Evolutionary conservation across 2,797 vertebrate genomes (phyloP).

Genomic region (Alexandromys oeconomus): DNA sequence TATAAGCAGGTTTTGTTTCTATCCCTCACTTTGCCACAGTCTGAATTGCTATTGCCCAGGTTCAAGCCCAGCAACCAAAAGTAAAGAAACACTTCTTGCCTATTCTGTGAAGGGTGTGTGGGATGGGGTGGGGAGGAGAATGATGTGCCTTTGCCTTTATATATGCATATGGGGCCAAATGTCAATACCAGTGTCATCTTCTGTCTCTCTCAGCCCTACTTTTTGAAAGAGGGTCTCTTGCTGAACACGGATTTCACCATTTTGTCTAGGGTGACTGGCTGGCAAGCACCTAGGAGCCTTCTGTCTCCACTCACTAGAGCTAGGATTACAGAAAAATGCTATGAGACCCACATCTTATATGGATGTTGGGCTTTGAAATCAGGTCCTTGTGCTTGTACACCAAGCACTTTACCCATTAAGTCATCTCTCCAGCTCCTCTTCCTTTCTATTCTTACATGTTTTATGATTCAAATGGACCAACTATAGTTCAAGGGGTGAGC

Average conservation of each 20-base stretch:
- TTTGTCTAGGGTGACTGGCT: background rate
- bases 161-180: background rate
- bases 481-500: background rate
- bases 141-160: background rate
- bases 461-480: background rate
- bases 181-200: background rate
- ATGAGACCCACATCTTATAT: background rate
- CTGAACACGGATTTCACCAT: background rate
- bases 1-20: background rate
- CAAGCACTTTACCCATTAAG: background rate
- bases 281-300: background rate
- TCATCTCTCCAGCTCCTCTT: background rate
- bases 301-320: background rate
- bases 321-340: background rate
- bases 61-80: conserved; percentile 38
- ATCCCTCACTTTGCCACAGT: background rate
- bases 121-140: no score
- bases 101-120: background rate
- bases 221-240: background rate
- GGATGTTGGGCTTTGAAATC: background rate
- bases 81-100: background rate
- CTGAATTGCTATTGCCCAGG: background rate
- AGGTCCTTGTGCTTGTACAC: background rate
- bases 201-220: background rate
- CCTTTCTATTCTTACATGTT: background rate